phyloP scores from a whole-genome alignment of 2,113 vertebrate genomes.

The Myxocyprinus asiaticus region DNA sequence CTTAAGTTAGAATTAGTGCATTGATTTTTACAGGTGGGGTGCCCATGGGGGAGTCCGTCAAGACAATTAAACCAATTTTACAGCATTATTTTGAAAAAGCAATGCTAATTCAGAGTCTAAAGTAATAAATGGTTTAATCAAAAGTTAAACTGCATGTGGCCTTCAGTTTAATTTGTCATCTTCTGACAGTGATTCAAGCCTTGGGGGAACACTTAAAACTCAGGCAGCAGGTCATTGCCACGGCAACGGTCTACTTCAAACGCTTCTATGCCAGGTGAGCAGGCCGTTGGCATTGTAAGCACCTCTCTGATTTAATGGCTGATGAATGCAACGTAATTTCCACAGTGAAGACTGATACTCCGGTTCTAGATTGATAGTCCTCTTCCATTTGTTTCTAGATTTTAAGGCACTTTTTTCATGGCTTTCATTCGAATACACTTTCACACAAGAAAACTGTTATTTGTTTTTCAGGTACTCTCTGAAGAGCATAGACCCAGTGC shows the following conservation, averaged over 20 bases:
- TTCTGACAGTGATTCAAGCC: conserved; percentile 89
- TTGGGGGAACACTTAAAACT: conserved; percentile 98
- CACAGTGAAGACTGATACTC: not conserved
- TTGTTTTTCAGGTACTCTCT: conserved; percentile 88
- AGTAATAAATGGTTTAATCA: not conserved
- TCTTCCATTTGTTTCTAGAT: not conserved
- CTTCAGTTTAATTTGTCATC: not conserved
- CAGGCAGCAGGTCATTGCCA: conserved; percentile 98
- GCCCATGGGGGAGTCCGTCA: too few relatives aligned
- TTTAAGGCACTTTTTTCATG: too few relatives aligned
- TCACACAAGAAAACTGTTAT: too few relatives aligned
- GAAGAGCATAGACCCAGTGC: conserved; percentile 98
- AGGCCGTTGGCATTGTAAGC: not conserved
- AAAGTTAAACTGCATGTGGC: not conserved
- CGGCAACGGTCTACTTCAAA: conserved; percentile 99
- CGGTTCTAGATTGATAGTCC: not conserved
- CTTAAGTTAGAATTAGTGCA: too few relatives aligned
- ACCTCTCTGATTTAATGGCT: not conserved
- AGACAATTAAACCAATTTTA: too few relatives aligned
- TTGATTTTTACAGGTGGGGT: too few relatives aligned
- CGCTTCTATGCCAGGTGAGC: conserved; percentile 97
- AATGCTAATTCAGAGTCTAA: not conserved
- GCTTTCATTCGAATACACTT: not conserved
- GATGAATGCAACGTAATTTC: not conserved
- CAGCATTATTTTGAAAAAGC: not conserved